Evolutionary conservation across 2,888 invertebrate genomes (phyloP), one percentile per base, ranked within the genome.

Genomic region (Thymelicus acteon): DNA sequence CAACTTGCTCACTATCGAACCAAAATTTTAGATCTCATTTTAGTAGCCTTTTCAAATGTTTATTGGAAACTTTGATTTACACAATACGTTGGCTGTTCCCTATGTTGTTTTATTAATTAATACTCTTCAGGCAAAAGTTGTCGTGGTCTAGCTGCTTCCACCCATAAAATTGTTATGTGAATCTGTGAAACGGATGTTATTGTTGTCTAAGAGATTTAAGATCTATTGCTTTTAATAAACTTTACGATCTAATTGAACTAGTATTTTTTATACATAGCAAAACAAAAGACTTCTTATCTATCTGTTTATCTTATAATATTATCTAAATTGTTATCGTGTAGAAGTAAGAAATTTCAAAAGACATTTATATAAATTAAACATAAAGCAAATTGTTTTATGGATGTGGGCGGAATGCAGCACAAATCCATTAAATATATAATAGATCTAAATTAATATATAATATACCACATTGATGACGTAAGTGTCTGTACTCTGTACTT

Each of bases 11-110:
- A 92, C 86, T 88, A 82, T 90, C 80, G 85, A 91, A 92, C 91
- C 90, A 91, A 91, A 89, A 90, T 91, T 90, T 83, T 74, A 87
- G 92, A 93, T 93, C 93, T 92, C 90, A 91, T 90, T 90, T 82
- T 82, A 79, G 79, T 80, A 81, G 78, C 76, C 78, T 78, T 73
- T 71, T 57, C n/a, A 62, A 62, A 62, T 58, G 13, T 60, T 57
- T 60, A 69, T 63, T 64, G 58, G 64, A 60, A 70, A 52, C 37
- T 65, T 60, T 66, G 19, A 54, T 71, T 71, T 66, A 31, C 47
- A 65, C 71, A 19, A 31, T 60, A 49, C 8, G 39, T 64, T 48
- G 57, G 57, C 57, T 19, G 65, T 65, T 61, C 47, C 37, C 60
- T 52, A 10, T n/a, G 47, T 52, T 24, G 52, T 70, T 60, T 44